A percentile compares a stretch with the other conserved stretches of the same genome.
phyloP scores from a whole-genome alignment of 2,113 vertebrate species.

The Phyllostomus hastatus region DNA sequence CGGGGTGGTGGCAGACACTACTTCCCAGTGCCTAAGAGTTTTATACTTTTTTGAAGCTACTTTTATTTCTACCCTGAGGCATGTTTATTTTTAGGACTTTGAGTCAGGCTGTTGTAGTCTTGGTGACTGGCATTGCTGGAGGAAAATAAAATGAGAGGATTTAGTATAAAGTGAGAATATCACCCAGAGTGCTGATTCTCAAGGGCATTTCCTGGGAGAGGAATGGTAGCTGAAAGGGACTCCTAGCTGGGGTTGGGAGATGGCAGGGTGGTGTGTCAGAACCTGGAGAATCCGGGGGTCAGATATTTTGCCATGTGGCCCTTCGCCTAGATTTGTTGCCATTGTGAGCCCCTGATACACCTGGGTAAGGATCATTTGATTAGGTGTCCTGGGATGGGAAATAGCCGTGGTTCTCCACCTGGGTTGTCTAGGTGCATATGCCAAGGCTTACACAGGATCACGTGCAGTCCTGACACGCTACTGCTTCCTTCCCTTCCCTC shows the following conservation, averaged over 20 bases:
- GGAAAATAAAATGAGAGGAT: background rate
- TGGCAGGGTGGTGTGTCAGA: background rate
- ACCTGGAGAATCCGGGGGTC: background rate
- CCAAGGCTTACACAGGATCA: background rate
- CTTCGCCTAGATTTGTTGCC: background rate
- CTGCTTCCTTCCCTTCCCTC: background rate
- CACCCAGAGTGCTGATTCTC: background rate
- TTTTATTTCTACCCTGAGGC: background rate
- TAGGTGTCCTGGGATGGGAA: background rate
- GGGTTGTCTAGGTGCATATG: accelerated
- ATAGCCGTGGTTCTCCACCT: background rate
- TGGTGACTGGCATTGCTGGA: background rate
- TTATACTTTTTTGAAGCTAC: background rate
- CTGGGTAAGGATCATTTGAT: background rate
- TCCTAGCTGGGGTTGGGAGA: background rate
- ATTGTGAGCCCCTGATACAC: background rate
- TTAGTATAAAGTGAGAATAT: background rate
- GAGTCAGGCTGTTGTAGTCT: background rate
- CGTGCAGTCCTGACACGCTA: background rate
- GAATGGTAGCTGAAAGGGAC: background rate
- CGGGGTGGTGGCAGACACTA: too few species aligned
- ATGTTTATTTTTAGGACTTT: background rate
- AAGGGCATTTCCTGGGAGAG: background rate
- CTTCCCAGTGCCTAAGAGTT: background rate
- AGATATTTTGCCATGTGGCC: background rate